These are phyloP conservation scores for Agriopis marginaria DNA, from an alignment of 2,888 invertebrate species.

Conservation along the genomic window DNA sequence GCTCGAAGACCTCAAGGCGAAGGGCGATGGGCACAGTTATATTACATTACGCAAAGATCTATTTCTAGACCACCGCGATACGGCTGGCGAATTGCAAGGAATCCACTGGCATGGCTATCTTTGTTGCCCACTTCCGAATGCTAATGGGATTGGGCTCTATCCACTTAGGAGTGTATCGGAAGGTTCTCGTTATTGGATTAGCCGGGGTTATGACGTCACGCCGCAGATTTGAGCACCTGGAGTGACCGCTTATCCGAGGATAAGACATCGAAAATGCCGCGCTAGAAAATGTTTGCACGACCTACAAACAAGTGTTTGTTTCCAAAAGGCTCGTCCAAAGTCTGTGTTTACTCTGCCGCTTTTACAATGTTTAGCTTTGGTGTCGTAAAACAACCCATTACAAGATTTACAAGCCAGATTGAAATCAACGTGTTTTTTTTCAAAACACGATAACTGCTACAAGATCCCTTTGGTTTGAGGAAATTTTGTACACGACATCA, in stretches of 20 bases:
- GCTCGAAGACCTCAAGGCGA: constrained; percentile 60
- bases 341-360: constrained; percentile 25
- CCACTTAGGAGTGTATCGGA: constrained; percentile 45
- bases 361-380: constrained; percentile 22
- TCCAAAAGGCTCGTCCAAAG: constrained; percentile 19
- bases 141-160: constrained; percentile 48
- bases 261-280: constrained; percentile 33
- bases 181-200: constrained; percentile 47
- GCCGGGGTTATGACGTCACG: constrained; percentile 43
- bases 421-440: constrained; percentile 3
- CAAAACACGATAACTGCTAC: constrained; percentile 1
- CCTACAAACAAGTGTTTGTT: constrained; percentile 30
- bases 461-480: constrained; percentile 2
- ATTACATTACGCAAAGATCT: constrained; percentile 43
- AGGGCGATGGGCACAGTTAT: constrained; percentile 58
- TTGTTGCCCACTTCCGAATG: constrained; percentile 46
- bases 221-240: constrained; percentile 41
- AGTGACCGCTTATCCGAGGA: constrained; percentile 40
- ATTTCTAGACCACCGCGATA: constrained; percentile 44
- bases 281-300: constrained; percentile 23
- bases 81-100: constrained; percentile 47
- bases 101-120: constrained; percentile 47
- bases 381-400: constrained; percentile 19
- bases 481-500: background rate
- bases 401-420: constrained; percentile 23